Percentiles rank a stretch among this genome's conserved stretches.
phyloP scores from a whole-genome alignment of 2,113 vertebrate genomes.

The Megaceryle maxima region DNA sequence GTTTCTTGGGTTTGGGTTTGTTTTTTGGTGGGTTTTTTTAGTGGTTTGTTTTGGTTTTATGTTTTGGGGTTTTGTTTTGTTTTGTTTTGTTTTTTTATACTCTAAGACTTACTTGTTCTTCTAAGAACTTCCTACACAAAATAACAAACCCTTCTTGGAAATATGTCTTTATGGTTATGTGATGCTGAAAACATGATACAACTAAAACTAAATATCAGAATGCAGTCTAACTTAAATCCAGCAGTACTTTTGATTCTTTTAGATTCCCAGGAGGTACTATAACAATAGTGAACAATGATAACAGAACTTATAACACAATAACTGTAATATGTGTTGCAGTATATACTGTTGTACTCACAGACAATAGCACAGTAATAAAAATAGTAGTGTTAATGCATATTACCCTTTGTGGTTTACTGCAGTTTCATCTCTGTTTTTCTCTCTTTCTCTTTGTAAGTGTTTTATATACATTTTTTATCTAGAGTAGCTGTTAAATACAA shows the following conservation, averaged over 20 bases:
- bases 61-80: no score
- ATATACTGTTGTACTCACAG: background rate
- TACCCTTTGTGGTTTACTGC: background rate
- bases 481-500: background rate
- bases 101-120: background rate
- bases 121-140: background rate
- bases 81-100: background rate
- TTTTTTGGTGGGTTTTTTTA: no score
- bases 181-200: background rate
- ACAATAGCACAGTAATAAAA: rapidly evolving
- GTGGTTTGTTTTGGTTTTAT: no score
- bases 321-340: background rate
- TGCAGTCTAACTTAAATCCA: background rate
- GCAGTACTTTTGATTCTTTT: background rate
- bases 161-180: background rate
- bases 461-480: background rate
- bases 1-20: no score
- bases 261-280: background rate
- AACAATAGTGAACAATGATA: background rate
- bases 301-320: background rate
- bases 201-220: background rate
- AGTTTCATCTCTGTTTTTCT: background rate
- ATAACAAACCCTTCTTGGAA: background rate
- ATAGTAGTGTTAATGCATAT: background rate
- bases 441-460: background rate